Conservation (phyloP, 1,140 invertebrate species). For the Tetranychus cinnabarinus region DNA sequence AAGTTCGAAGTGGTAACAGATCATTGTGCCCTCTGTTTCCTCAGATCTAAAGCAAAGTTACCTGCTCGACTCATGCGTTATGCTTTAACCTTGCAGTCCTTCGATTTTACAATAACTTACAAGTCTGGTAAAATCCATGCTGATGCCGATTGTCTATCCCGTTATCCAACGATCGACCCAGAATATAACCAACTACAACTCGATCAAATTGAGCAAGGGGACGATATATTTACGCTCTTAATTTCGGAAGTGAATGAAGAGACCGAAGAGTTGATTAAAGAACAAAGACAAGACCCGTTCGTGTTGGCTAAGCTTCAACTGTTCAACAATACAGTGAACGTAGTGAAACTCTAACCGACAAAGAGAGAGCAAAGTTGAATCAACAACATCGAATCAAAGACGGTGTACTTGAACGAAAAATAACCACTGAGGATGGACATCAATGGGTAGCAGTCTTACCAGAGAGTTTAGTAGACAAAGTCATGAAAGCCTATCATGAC, state of each 20-base stretch:
- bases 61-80: conserved; percentile 10
- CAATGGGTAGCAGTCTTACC: neutral
- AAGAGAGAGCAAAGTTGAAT: too few relatives aligned
- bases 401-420: neutral
- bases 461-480: neutral
- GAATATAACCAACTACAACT: neutral
- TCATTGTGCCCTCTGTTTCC: conserved; percentile 8
- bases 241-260: too few relatives aligned
- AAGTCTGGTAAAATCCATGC: conserved; percentile 6
- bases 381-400: neutral
- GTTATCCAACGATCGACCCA: neutral
- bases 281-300: too few relatives aligned
- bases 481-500: neutral
- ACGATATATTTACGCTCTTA: too few relatives aligned
- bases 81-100: conserved; percentile 10
- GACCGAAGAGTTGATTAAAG: too few relatives aligned
- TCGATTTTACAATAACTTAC: conserved; percentile 10
- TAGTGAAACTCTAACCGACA: too few relatives aligned
- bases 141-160: conserved; percentile 5
- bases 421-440: neutral
- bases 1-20: conserved; percentile 15
- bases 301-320: too few relatives aligned
- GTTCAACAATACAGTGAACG: too few relatives aligned
- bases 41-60: neutral
- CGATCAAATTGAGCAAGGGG: neutral